These are phyloP conservation scores for Dendrolimus pini DNA, from an alignment of 2,888 invertebrate genomes.

Conservation along the genomic window DNA sequence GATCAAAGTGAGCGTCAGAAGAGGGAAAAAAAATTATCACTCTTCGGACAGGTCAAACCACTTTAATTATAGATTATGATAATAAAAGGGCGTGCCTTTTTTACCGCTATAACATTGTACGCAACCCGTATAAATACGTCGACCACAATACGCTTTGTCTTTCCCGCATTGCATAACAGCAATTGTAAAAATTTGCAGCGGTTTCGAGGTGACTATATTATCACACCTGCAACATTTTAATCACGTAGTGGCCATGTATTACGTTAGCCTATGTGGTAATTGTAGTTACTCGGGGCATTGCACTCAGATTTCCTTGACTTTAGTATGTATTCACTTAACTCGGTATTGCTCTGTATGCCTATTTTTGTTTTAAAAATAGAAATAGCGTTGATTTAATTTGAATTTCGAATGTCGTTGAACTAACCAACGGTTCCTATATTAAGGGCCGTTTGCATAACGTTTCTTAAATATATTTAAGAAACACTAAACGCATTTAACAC, in stretches of 20 bases:
- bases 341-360: slow-evolving; percentile 1
- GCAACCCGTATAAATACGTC: neutral
- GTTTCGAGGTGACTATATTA: neutral
- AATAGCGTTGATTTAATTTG: neutral
- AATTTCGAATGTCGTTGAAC: too few relatives aligned
- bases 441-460: too few relatives aligned
- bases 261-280: slow-evolving; percentile 7
- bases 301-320: slow-evolving; percentile 14
- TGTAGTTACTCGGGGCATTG: slow-evolving; percentile 11
- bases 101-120: neutral
- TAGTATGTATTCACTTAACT: slow-evolving; percentile 2
- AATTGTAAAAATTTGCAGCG: neutral
- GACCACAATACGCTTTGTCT: neutral
- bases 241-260: slow-evolving; percentile 5
- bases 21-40: too few relatives aligned
- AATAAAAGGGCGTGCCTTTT: too few relatives aligned
- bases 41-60: too few relatives aligned
- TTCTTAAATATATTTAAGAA: too few relatives aligned
- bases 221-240: slow-evolving; percentile 9
- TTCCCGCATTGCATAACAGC: neutral
- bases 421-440: too few relatives aligned
- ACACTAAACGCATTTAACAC: too few relatives aligned
- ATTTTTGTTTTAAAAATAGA: neutral
- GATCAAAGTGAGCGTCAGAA: too few relatives aligned
- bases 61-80: too few relatives aligned